These are phyloP conservation scores for Scaeva pyrastri DNA, from an alignment of 2,888 invertebrate genomes.

Conservation along the genomic window DNA sequence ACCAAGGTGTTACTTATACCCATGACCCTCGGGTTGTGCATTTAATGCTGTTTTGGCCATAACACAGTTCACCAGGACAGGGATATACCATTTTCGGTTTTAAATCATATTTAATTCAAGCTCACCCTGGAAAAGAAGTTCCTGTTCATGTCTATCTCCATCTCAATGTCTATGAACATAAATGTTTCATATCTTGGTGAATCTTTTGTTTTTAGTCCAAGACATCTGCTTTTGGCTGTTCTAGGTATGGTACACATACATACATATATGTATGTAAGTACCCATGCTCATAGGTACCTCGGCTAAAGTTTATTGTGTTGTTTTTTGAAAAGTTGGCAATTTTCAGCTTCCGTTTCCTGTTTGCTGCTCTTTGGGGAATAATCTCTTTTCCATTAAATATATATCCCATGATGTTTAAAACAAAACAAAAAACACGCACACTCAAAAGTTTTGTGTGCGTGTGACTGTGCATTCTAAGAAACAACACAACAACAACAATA, in stretches of 20 bases:
- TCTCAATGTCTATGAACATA: background rate
- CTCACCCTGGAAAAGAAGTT: background rate
- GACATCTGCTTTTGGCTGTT: background rate
- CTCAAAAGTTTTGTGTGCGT: slow-evolving; percentile 7
- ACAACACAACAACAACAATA: background rate
- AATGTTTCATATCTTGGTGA: background rate
- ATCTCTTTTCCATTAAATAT: slow-evolving; percentile 21
- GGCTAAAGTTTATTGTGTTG: slow-evolving; percentile 16
- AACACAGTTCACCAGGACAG: background rate
- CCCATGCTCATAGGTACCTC: too few relatives aligned
- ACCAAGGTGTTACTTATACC: background rate
- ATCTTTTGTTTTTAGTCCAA: background rate
- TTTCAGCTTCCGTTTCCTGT: slow-evolving; percentile 52
- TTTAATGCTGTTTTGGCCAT: background rate
- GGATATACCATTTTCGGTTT: background rate
- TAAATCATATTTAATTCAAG: slow-evolving; percentile 35
- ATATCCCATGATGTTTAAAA: background rate
- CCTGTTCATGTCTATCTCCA: background rate
- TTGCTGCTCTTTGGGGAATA: slow-evolving; percentile 28
- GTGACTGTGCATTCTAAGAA: background rate
- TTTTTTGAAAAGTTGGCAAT: slow-evolving; percentile 36
- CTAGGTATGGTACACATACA: too few relatives aligned
- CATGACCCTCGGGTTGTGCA: background rate
- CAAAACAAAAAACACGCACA: background rate
- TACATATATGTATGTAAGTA: too few relatives aligned